Percentiles rank a stretch among this genome's conserved stretches.
phyloP scores from a whole-genome alignment of 2,888 invertebrate species.

The Masnerella sp. region DNA sequence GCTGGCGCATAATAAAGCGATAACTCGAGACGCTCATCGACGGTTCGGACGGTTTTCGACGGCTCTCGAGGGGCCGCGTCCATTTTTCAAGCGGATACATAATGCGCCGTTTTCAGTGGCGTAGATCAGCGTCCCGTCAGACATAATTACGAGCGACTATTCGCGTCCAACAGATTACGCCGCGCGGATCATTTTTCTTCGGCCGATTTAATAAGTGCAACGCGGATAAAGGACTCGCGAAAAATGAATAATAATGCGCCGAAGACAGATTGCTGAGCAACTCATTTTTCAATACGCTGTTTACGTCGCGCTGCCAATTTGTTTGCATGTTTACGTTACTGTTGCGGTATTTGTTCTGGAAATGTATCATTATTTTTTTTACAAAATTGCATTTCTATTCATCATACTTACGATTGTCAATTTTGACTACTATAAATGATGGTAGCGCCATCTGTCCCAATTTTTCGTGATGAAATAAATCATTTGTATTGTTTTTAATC shows the following conservation, averaged over 20 bases:
- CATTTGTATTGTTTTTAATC: too few species aligned
- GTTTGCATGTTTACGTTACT: too few species aligned
- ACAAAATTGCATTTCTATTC: too few species aligned
- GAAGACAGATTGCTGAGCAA: constrained; percentile 32
- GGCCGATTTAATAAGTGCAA: constrained; percentile 11
- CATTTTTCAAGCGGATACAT: constrained; percentile 39
- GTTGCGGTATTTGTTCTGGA: too few species aligned
- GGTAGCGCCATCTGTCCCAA: too few species aligned
- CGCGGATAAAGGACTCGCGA: constrained; percentile 22
- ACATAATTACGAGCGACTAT: constrained; percentile 25
- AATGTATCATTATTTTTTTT: too few species aligned
- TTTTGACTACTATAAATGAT: too few species aligned
- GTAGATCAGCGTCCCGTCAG: constrained; percentile 39
- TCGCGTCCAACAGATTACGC: constrained; percentile 23
- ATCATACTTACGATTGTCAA: too few species aligned
- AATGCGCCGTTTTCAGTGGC: constrained; percentile 36
- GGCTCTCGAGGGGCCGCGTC: constrained; percentile 31
- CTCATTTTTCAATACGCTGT: constrained; percentile 44
- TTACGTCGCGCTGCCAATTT: too few species aligned
- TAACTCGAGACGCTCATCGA: constrained; percentile 52
- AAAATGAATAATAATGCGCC: constrained; percentile 44
- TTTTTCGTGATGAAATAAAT: too few species aligned
- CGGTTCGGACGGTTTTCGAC: constrained; percentile 21
- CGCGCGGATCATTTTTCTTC: constrained; percentile 36
- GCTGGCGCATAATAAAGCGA: constrained; percentile 57